These are phyloP conservation scores for Bugulina stolonifera DNA, from an alignment of 2,888 invertebrate genomes.

Conservation along the genomic window DNA sequence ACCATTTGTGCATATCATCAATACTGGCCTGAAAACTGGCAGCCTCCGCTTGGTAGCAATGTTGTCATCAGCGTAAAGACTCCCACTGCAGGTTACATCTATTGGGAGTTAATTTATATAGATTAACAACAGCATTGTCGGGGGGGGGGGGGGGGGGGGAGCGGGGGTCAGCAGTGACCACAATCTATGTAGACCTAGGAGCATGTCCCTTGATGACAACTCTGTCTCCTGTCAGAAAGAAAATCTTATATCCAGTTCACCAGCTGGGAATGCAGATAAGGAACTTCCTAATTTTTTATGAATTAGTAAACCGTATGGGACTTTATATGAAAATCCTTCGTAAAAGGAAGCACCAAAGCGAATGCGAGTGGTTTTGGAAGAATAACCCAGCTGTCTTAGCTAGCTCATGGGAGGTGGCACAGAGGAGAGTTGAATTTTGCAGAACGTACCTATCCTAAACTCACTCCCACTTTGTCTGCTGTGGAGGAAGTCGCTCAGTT, in stretches of 20 bases:
- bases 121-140: not conserved
- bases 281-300: too few relatives aligned
- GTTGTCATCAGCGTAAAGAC: not conserved
- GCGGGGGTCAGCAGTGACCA: not conserved
- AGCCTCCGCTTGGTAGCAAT: not conserved
- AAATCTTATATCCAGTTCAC: constrained; percentile 12
- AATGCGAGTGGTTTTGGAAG: too few relatives aligned
- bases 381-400: too few relatives aligned
- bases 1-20: not conserved
- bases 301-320: too few relatives aligned
- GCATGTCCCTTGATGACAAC: not conserved
- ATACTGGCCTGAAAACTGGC: not conserved
- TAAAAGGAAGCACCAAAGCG: too few relatives aligned
- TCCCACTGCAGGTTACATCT: not conserved
- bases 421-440: too few relatives aligned
- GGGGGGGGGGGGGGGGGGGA: not conserved
- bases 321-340: too few relatives aligned
- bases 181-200: too few relatives aligned
- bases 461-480: too few relatives aligned
- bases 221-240: not conserved
- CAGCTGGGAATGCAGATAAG: not conserved
- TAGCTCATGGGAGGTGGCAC: too few relatives aligned
- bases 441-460: too few relatives aligned
- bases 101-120: not conserved
- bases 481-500: too few relatives aligned